Evolutionary conservation across 1,140 invertebrate species (phyloP), one percentile per base, ranked within the genome.

Genomic region (Plutomurus gul): DNA sequence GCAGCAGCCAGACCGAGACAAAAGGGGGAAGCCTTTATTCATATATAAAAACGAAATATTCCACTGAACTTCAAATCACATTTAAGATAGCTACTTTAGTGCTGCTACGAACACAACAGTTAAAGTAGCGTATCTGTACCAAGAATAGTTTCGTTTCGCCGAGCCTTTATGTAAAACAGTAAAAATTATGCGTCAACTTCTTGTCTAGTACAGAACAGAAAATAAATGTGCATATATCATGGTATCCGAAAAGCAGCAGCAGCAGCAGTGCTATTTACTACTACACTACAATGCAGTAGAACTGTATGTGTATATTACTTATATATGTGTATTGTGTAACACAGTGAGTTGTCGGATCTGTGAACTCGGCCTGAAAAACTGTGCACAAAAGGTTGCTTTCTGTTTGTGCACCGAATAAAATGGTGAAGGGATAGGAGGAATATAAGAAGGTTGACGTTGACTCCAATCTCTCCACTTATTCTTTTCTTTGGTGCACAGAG

Each of bases 351-450:
- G 30, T 65, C 56, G 36, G 56, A 33, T 65, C 36, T 65, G 56
- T 65, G 56, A 65, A 65, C 70, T 72, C 70, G 40, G 18, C 70
- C 70, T 72, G 70, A 72, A 72, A 72, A 72, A 72, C 39, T 39
- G 36, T 72, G 40, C 70, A 72, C 70, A 72, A 72, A 72, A 72
- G 70, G 36, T 36, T 72, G 22, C 70, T 72, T 43, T 72, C 36
- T 39, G 36, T 71, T n/a, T 43, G 39, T 46, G 18, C 22, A 72
- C 70, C 10, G 37, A 72, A 72, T 46, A 72, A 65, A 65, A 16
- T 16, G 27, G 22, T 16, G 6, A n/a, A 60, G 16, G 25, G n/a
- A 16, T 16, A 33, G 20, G 6, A 72, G 36, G 18, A 25, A 11
- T 1, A 43, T 8, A 8, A 43, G 40, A 43, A 43, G 25, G 18